These are phyloP conservation scores for Diadophis punctatus DNA, from an alignment of 2,113 vertebrate species.

Conservation along the genomic window DNA sequence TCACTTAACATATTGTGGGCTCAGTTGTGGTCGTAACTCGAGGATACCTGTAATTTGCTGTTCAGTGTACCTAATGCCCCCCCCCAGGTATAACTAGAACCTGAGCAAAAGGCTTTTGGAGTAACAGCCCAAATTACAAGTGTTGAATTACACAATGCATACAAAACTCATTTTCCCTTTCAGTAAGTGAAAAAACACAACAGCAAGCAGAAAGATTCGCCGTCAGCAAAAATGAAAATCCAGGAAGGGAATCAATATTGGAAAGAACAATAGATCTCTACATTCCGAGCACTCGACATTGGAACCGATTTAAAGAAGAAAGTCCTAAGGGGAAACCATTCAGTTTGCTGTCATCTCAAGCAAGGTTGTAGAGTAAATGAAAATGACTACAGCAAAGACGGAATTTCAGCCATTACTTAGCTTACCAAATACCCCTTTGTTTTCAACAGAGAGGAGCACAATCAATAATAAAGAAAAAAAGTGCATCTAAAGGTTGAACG, in stretches of 20 bases:
- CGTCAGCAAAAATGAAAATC: neutral
- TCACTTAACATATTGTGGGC: neutral
- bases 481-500: neutral
- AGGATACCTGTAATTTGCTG: neutral
- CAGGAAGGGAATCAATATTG: neutral
- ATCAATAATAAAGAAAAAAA: neutral
- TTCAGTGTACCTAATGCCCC: neutral
- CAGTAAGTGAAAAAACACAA: neutral
- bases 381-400: neutral
- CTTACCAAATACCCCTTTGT: neutral
- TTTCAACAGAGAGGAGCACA: neutral
- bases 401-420: neutral
- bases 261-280: neutral
- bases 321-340: neutral
- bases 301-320: neutral
- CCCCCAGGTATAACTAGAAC: neutral
- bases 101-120: neutral
- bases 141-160: neutral
- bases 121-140: neutral
- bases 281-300: neutral
- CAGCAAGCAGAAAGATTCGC: neutral
- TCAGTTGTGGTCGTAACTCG: neutral
- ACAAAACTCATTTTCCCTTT: neutral
- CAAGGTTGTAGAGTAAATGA: neutral
- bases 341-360: too few relatives aligned